Evolutionary conservation across 2,888 invertebrate species (phyloP), one percentile per base, ranked within the genome.

Genomic region (Choreutis nemorana): DNA sequence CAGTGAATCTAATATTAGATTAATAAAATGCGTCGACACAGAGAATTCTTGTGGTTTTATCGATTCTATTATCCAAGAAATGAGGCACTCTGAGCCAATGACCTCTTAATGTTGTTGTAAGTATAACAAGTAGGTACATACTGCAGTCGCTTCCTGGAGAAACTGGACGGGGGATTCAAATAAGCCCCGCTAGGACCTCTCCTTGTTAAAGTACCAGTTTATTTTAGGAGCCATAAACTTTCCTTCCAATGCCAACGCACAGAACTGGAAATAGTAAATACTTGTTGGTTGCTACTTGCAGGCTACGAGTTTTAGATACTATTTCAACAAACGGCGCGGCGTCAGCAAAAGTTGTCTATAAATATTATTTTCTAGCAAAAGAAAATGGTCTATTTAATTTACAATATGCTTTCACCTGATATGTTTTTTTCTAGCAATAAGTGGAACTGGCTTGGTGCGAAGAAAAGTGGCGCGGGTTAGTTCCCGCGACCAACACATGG

Each of bases 91-190:
- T 44, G 41, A 42, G 62, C 40, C 62, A 63, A 62, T 41, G 66
- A 58, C 61, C 68, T 55, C 49, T 59, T 56, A 50, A 61, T 62
- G 53, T n/a, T n/a, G n/a, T n/a, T n/a, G n/a, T n/a, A n/a, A n/a
- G n/a, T 59, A 50, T 50, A 51, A 58, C 55, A 42, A 34, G 39
- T 40, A 36, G 44, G 44, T 45, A 41, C 39, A 47, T 47, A 50
- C 53, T 42, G 40, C 43, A 44, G 44, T 42, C 42, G 50, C 55
- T 63, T 64, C 65, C 61, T 61, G 61, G 48, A 47, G 23, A 4
- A 7, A 4, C 23, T 4, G 48, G 44, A 42, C 44, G 40, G 3
- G 28, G 35, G 35, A 42, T 35, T 34, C 34, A 31, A 36, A 36
- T 34, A 33, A 32, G 30, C 29, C 35, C 29, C 26, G 31, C 29